These are phyloP conservation scores for Carposina sasakii DNA, from an alignment of 1,140 invertebrate genomes.

Conservation along the genomic window DNA sequence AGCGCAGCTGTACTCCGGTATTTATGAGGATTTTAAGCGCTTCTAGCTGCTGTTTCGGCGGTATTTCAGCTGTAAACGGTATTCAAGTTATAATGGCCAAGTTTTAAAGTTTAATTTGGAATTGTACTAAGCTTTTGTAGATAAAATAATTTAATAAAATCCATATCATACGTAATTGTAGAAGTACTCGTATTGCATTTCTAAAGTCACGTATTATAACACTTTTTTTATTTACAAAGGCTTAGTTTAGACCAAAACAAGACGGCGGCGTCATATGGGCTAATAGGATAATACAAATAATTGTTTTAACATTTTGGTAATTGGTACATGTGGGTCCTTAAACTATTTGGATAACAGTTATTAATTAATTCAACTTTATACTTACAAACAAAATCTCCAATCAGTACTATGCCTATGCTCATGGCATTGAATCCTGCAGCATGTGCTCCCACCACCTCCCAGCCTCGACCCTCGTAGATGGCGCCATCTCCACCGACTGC, in stretches of 20 bases:
- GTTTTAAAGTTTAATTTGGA: no score
- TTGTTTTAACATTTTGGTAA: background rate
- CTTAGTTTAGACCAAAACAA: background rate
- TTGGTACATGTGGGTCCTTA: background rate
- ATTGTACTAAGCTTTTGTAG: no score
- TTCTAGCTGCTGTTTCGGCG: conserved; percentile 56
- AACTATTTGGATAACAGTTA: background rate
- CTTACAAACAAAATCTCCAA: conserved; percentile 74
- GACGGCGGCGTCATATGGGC: background rate
- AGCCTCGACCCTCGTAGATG: conserved; percentile 81
- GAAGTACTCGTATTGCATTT: conserved; percentile 31
- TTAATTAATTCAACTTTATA: conserved; percentile 3
- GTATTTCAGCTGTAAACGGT: conserved; percentile 38
- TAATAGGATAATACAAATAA: background rate
- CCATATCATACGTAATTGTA: background rate
- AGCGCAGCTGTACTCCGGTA: conserved; percentile 54
- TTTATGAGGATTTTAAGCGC: conserved; percentile 63
- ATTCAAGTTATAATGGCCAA: background rate
- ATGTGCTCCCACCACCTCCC: conserved; percentile 79
- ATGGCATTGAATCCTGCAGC: conserved; percentile 76
- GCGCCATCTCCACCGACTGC: conserved; percentile 81
- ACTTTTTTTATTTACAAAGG: background rate
- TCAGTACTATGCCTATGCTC: conserved; percentile 80
- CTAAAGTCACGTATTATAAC: background rate
- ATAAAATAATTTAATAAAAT: background rate